Percentiles rank a stretch among this genome's conserved stretches.
Evolutionary conservation across 1,140 invertebrate genomes (phyloP).

Genomic region (Drosophila funebris): DNA sequence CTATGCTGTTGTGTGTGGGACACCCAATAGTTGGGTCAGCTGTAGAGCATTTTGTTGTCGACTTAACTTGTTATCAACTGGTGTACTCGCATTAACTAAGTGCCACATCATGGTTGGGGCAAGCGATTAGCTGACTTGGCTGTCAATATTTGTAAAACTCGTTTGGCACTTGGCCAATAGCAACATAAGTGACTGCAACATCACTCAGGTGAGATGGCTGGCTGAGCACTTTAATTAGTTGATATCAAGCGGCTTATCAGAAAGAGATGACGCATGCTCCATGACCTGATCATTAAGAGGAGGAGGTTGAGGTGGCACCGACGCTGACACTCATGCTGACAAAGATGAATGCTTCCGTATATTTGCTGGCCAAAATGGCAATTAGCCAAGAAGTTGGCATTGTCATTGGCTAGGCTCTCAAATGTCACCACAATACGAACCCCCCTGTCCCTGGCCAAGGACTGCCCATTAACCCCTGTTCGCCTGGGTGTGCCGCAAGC

Average conservation of each 20-base stretch:
- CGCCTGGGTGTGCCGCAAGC: slow-evolving; percentile 34
- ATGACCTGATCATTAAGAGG: slow-evolving; percentile 13
- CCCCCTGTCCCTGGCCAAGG: neutral
- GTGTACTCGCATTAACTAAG: slow-evolving; percentile 18
- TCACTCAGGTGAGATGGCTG: slow-evolving; percentile 25
- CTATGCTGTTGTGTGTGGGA: too few species aligned
- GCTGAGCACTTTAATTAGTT: slow-evolving; percentile 37
- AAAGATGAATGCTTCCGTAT: slow-evolving; percentile 63
- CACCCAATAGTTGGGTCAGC: too few species aligned
- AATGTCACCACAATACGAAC: slow-evolving; percentile 42
- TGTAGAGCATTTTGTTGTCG: slow-evolving; percentile 6
- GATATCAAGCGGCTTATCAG: slow-evolving; percentile 28
- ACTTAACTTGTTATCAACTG: too few species aligned
- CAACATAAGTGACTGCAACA: slow-evolving; percentile 16
- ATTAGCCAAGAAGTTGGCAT: slow-evolving; percentile 50
- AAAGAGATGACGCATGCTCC: slow-evolving; percentile 26
- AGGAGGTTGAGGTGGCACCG: neutral
- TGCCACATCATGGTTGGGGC: slow-evolving; percentile 26
- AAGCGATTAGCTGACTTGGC: slow-evolving; percentile 28
- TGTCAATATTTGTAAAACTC: slow-evolving; percentile 38
- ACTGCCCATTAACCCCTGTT: neutral
- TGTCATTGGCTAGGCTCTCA: slow-evolving; percentile 40
- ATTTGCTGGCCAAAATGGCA: slow-evolving; percentile 32
- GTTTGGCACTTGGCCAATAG: slow-evolving; percentile 20
- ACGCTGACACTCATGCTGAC: slow-evolving; percentile 35